Evolutionary conservation across 2,113 vertebrate genomes (phyloP).

Genomic region (Pomatorhinus ruficollis): DNA sequence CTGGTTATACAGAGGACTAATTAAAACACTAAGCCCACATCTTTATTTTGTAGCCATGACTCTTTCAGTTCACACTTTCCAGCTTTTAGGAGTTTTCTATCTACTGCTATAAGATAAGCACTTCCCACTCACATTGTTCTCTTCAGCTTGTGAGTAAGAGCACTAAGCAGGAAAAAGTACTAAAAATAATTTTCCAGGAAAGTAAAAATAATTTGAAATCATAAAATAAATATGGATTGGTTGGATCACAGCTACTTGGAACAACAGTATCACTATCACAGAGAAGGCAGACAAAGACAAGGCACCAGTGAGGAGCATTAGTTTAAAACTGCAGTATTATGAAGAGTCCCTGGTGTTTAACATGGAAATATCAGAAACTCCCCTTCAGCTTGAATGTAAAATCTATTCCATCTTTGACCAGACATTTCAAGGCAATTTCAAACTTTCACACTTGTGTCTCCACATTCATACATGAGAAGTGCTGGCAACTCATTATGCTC

Average conservation of each 20-base stretch:
- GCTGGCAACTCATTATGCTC: background rate
- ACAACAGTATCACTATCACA: background rate
- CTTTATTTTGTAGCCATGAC: background rate
- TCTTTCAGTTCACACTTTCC: background rate
- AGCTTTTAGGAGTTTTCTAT: background rate
- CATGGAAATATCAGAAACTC: background rate
- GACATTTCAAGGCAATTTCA: background rate
- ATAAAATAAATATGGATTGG: background rate
- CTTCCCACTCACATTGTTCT: background rate
- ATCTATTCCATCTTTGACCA: background rate
- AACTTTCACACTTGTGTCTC: background rate
- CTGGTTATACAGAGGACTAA: background rate
- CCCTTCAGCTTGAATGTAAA: background rate
- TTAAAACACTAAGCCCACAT: background rate
- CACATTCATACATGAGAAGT: background rate
- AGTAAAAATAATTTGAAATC: background rate
- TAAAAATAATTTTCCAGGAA: background rate
- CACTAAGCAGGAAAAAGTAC: background rate
- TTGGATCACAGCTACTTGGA: background rate
- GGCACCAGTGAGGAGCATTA: background rate
- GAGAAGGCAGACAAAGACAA: background rate
- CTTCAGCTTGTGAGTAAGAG: background rate
- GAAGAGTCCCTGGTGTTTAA: background rate
- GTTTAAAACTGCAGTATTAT: background rate
- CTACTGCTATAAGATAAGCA: background rate